These are phyloP conservation scores for Aphaenogaster floridana DNA, from an alignment of 1,140 invertebrate species.

Conservation along the genomic window DNA sequence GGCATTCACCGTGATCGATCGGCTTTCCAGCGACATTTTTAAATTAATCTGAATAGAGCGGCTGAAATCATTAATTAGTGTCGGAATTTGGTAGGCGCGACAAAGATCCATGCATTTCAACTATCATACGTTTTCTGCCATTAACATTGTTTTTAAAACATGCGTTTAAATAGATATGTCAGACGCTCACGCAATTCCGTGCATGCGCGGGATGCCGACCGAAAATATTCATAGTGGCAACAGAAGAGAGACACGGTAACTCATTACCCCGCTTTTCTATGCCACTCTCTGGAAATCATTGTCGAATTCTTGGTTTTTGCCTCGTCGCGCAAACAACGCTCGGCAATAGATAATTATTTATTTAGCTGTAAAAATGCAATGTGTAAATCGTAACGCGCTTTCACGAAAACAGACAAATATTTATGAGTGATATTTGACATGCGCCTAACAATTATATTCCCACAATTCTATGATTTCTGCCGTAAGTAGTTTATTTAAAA, in stretches of 20 bases:
- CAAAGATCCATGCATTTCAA: constrained; percentile 34
- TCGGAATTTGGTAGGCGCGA: constrained; percentile 23
- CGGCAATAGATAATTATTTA: constrained; percentile 28
- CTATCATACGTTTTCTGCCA: neutral
- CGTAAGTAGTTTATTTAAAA: constrained; percentile 12
- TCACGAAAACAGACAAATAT: constrained; percentile 19
- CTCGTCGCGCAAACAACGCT: neutral
- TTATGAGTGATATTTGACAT: constrained; percentile 15
- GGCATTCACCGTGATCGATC: neutral
- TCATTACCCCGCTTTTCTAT: constrained; percentile 30
- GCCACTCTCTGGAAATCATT: neutral
- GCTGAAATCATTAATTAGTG: constrained; percentile 15
- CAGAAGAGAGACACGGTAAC: constrained; percentile 21
- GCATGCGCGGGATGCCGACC: constrained; percentile 37
- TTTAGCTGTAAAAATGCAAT: neutral
- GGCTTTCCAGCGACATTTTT: neutral
- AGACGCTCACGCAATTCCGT: constrained; percentile 23
- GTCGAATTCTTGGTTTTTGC: constrained; percentile 1
- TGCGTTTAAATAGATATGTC: constrained; percentile 44
- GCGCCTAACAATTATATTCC: neutral
- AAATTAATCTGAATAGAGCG: neutral
- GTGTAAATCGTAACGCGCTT: neutral
- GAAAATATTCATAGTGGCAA: constrained; percentile 43
- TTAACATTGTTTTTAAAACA: constrained; percentile 49
- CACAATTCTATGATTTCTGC: neutral